Evolutionary conservation across 2,113 vertebrate species (phyloP).

Genomic region (Echinops telfairi): DNA sequence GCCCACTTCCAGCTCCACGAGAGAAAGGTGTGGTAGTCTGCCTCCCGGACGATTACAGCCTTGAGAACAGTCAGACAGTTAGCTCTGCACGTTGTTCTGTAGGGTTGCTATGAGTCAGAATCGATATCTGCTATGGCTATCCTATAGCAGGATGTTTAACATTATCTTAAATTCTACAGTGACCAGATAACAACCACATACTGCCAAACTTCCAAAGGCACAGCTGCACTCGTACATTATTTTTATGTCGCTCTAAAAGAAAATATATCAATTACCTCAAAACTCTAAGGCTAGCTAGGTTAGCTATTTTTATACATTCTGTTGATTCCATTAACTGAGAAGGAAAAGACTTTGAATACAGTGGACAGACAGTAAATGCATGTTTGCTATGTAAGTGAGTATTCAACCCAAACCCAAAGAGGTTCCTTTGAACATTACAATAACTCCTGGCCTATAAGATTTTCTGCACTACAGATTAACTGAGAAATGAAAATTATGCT

Average conservation of each 20-base stretch:
- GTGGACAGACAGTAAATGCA: neutral
- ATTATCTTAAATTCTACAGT: conserved; percentile 30
- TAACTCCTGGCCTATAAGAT: neutral
- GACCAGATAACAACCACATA: neutral
- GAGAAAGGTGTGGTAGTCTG: too few species aligned
- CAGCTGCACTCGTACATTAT: neutral
- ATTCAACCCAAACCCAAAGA: neutral
- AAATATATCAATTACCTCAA: conserved; percentile 31
- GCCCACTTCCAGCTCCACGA: neutral
- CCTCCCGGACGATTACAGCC: too few species aligned
- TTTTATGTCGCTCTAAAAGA: conserved; percentile 8
- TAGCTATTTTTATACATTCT: neutral
- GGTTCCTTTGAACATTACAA: neutral
- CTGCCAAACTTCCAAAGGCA: conserved; percentile 16
- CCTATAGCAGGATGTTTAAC: conserved; percentile 5
- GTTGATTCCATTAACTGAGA: neutral
- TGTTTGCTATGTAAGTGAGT: neutral
- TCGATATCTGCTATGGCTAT: neutral
- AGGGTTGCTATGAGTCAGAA: neutral
- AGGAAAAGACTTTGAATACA: neutral
- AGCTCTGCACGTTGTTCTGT: neutral
- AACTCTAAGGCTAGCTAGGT: neutral
- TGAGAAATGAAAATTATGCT: neutral
- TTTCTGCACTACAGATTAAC: neutral
- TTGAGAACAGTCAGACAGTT: neutral